Percentiles rank a stretch among this genome's conserved stretches.
phyloP scores from a whole-genome alignment of 2,797 vertebrate species.

The Staurois parvus region DNA sequence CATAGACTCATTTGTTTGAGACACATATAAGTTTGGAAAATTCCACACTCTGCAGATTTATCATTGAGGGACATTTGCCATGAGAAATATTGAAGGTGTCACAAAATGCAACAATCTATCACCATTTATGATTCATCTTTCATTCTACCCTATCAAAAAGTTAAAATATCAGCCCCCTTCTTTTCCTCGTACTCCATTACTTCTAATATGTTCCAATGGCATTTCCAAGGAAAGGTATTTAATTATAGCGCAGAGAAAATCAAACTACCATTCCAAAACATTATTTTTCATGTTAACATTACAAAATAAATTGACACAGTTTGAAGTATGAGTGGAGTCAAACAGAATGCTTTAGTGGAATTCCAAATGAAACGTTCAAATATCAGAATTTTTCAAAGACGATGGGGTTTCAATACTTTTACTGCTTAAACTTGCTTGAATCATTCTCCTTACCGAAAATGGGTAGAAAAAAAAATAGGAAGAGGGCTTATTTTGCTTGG shows the following conservation, averaged over 20 bases:
- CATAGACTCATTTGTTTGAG: conserved; percentile 5
- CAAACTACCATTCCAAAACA: conserved; percentile 9
- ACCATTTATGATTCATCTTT: background rate
- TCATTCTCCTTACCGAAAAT: too few relatives aligned
- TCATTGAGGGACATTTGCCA: background rate
- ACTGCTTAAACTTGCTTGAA: too few relatives aligned
- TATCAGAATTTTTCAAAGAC: background rate
- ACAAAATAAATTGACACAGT: background rate
- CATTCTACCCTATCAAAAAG: conserved; percentile 2
- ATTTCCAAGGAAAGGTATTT: background rate
- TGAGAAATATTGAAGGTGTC: conserved; percentile 9
- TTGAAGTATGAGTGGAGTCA: background rate
- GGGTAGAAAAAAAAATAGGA: too few relatives aligned
- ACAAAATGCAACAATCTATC: background rate
- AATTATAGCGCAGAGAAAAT: background rate
- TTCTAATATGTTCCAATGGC: background rate
- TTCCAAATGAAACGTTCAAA: background rate
- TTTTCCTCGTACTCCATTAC: background rate
- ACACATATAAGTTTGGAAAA: background rate
- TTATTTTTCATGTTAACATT: background rate
- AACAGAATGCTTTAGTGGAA: background rate
- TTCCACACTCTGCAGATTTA: background rate
- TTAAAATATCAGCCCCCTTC: background rate
- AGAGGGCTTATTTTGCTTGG: too few relatives aligned
- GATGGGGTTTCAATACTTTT: too few relatives aligned